Conservation (phyloP, 2,113 vertebrate genomes). For the Rhinolophus ferrumequinum region DNA sequence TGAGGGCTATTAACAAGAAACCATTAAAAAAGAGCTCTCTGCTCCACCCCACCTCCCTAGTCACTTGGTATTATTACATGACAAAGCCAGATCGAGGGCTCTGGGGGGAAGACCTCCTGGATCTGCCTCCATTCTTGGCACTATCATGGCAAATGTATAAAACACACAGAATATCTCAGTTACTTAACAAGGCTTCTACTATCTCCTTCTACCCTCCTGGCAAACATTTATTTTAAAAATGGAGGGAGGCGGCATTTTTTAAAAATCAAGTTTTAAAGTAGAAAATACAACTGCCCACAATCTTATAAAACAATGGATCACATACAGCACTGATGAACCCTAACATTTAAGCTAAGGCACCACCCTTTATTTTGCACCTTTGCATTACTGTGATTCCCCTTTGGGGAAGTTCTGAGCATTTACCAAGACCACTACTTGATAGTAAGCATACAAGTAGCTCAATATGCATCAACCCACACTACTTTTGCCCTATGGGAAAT, state of each 20-base stretch:
- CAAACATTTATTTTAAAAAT: not conserved
- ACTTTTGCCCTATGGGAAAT: not conserved
- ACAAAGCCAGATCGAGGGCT: not conserved
- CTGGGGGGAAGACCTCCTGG: not conserved
- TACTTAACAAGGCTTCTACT: not conserved
- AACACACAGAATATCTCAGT: not conserved
- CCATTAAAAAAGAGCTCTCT: not conserved
- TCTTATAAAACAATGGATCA: not conserved
- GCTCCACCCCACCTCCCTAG: not conserved
- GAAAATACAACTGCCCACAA: not conserved
- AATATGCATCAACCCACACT: not conserved
- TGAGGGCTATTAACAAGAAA: conserved; percentile 31
- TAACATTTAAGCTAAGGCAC: not conserved
- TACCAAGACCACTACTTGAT: not conserved
- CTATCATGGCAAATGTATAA: not conserved
- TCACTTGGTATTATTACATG: not conserved
- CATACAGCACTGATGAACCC: not conserved
- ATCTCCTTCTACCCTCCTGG: not conserved
- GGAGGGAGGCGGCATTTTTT: not conserved
- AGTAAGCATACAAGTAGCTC: not conserved
- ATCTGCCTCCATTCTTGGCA: not conserved
- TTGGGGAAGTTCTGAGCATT: conserved; percentile 35
- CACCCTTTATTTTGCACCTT: not conserved
- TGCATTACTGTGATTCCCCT: not conserved
- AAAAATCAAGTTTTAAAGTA: conserved; percentile 15